Evolutionary conservation across 2,113 vertebrate genomes (phyloP), one percentile per base, ranked within the genome.

Genomic region (Muntiacus reevesi): DNA sequence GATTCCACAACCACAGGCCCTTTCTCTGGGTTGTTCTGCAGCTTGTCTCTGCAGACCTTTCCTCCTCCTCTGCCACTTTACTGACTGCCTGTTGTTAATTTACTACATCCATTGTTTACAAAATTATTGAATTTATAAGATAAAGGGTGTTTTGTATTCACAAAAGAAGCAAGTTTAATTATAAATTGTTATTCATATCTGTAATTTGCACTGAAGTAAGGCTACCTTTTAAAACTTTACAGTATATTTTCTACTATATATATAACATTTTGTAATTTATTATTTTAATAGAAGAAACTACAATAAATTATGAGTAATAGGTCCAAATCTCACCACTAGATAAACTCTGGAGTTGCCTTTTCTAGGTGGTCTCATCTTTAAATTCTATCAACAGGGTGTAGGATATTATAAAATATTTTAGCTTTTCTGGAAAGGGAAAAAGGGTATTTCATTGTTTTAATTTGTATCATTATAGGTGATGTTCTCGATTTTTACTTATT

Each of bases 261-360:
- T 23, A 19, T 86, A 45, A 50, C 10, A 67, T 64, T 60, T 93
- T 27, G 33, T 91, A 55, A 47, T 86, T 93, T 95, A 43, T 76
- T 47, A 40, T 94, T 94, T 96, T 74, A 81, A 91, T 89, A 84
- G 12, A 71, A 74, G 40, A 95, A 93, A 91, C 45, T 67, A n/a
- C 60, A 47, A 19, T n/a, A 47, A 92, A 14, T 30, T 45, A 19
- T 92, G 67, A 92, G 27, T n/a, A 55, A 57, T 33, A 30, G 13
- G 43, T 92, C 10, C 36, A 52, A 28, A 52, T 59, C 17, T 89
- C 43, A 40, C 27, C 45, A 81, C 27, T 82, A 43, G 21, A n/a
- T 60, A 76, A 91, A 91, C 11, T n/a, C 4, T 3, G 40, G 23
- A 88, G 12, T 93, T 13, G 43, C 7, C 2, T 45, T 87, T 85